A percentile compares a stretch with the other conserved stretches of the same genome.
Conservation (phyloP, 2,797 vertebrate genomes). For the Pantherophis alleghaniensis region DNA sequence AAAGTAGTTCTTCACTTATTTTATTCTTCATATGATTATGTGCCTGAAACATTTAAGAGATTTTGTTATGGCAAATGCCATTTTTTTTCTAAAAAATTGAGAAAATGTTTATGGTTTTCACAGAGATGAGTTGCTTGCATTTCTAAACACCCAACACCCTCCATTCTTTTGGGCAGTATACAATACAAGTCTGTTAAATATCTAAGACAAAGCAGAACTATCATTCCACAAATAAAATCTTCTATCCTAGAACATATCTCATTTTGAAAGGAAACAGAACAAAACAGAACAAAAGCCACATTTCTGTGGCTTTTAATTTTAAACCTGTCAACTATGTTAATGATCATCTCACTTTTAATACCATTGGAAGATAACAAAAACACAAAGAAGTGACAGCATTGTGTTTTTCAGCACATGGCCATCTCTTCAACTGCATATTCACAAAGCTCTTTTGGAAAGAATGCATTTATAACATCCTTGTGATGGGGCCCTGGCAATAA, state of each 20-base stretch:
- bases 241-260: slow-evolving; percentile 29
- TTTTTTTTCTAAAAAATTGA: neutral
- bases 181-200: neutral
- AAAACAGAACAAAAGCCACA: neutral
- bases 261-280: slow-evolving; percentile 28
- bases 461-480: slow-evolving; percentile 48
- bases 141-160: neutral
- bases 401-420: slow-evolving; percentile 25
- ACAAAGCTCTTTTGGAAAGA: slow-evolving; percentile 45
- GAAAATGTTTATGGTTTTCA: neutral
- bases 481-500: slow-evolving; percentile 52
- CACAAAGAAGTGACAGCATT: slow-evolving; percentile 14
- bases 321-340: slow-evolving; percentile 28
- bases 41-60: neutral
- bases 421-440: slow-evolving; percentile 47
- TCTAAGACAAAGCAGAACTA: slow-evolving; percentile 37
- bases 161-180: neutral
- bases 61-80: neutral
- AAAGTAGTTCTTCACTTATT: neutral
- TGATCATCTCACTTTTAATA: slow-evolving; percentile 27
- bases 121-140: neutral
- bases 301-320: slow-evolving; percentile 18
- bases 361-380: slow-evolving; percentile 37
- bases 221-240: slow-evolving; percentile 58
- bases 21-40: neutral